Evolutionary conservation across 2,888 invertebrate genomes (phyloP).

Genomic region (Trissolcus japonicus): DNA sequence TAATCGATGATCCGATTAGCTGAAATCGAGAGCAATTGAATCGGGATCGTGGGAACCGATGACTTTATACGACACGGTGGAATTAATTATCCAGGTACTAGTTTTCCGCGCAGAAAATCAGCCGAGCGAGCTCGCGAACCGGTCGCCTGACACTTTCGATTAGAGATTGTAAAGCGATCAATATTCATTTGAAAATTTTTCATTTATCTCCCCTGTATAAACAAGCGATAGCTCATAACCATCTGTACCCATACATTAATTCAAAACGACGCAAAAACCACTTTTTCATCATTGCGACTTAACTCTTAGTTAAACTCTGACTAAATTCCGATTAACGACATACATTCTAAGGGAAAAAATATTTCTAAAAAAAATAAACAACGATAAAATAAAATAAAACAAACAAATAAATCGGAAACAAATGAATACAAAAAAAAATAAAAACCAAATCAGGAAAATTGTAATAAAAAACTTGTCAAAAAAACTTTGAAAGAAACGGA

Average conservation of each 20-base stretch:
- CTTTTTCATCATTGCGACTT: neutral
- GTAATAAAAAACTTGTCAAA: no score
- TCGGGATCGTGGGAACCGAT: constrained; percentile 68
- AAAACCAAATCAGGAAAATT: no score
- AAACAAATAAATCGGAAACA: no score
- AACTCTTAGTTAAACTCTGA: neutral
- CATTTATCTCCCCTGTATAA: constrained; percentile 5
- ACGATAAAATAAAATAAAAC: no score
- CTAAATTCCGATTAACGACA: no score
- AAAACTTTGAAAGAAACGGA: constrained; percentile 27
- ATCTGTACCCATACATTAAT: no score
- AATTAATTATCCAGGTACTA: constrained; percentile 32
- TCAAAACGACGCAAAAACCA: neutral
- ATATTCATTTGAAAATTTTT: constrained; percentile 1
- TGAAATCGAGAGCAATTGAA: constrained; percentile 42
- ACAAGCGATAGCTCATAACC: neutral
- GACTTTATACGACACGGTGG: constrained; percentile 56
- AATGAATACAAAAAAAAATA: neutral
- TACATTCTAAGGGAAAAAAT: no score
- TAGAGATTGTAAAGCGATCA: constrained; percentile 8
- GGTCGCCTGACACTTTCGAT: constrained; percentile 39
- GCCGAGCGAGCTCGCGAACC: constrained; percentile 32
- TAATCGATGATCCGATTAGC: constrained; percentile 11
- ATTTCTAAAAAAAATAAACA: no score
- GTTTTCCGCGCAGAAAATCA: constrained; percentile 50